These are phyloP conservation scores for Choloepus didactylus DNA, from an alignment of 2,797 vertebrate species.

Conservation along the genomic window DNA sequence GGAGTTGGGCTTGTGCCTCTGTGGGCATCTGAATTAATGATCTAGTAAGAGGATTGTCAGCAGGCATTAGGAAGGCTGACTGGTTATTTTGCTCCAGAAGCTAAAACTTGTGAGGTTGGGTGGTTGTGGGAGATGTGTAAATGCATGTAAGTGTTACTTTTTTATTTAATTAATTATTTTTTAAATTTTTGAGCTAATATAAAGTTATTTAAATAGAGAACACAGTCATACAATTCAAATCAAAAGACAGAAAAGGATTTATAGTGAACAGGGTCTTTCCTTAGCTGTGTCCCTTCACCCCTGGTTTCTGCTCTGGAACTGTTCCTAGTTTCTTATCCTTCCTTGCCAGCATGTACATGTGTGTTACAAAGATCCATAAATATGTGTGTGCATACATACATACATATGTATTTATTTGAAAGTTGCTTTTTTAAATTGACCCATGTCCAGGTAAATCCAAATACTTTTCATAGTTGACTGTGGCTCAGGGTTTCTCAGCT, in stretches of 20 bases:
- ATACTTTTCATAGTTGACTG: background rate
- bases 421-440: background rate
- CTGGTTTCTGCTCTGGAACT: background rate
- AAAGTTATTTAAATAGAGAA: background rate
- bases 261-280: background rate
- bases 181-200: background rate
- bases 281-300: background rate
- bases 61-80: background rate
- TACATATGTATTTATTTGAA: background rate
- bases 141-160: background rate
- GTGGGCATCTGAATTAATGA: background rate
- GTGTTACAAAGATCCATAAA: background rate
- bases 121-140: background rate
- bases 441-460: background rate
- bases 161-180: background rate
- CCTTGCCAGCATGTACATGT: rapidly evolving
- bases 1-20: no score
- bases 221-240: background rate
- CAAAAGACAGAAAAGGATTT: background rate
- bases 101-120: background rate
- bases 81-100: background rate
- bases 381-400: rapidly evolving
- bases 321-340: background rate
- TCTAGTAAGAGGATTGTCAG: background rate
- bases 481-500: background rate